Base-by-base conservation (phyloP, 2,113 vertebrate species). In the Catharus minimus region DNA sequence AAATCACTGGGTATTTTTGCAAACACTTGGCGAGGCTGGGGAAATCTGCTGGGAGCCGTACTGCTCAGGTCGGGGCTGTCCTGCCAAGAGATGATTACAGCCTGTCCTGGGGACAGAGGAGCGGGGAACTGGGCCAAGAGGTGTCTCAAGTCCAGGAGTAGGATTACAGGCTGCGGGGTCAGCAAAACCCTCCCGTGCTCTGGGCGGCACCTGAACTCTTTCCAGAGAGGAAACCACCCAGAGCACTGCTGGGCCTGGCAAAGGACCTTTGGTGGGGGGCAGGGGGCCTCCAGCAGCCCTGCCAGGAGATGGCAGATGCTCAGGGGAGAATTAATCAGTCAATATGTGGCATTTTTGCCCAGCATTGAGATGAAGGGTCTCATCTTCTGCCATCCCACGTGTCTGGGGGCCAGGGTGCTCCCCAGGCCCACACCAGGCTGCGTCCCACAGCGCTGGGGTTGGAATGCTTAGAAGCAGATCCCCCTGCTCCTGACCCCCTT, bases 271-370 rank as follows among this genome's bases (percentile, higher is more conserved):
- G 3, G 12, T 13, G 11, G 4, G 10, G 41, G 24, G 10, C 49
- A n/a, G 39, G 13, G 56, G 24, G 47, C 47, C 53, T 47, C 21
- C 5, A 2, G 58, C 89, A 82, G 39, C 62, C 62, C 28, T 38
- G 38, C 5, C 3, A 50, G 55, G 72, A 38, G 16, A 2, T 2
- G 1, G 32, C 24, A 39, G 52, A 18, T 71, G 17, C 52, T 58
- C 1, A 1, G n/a, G 32, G 20, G 5, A 23, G 32, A 49, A 28
- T 15, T 7, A 16, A 27, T 65, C 11, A 1, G 30, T 36, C 3
- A 2, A 4, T 41, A 8, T 0, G 0, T 4, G 5, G 15, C 28
- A 13, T n/a, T 65, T 76, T 44, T 65, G 5, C 50, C 20, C 32
- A 21, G 64, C 28, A 6, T 10, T 10, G 69, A 30, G n/a, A 38